These are phyloP conservation scores for Meandrusa payeni DNA, from an alignment of 2,888 invertebrate genomes.

Conservation along the genomic window DNA sequence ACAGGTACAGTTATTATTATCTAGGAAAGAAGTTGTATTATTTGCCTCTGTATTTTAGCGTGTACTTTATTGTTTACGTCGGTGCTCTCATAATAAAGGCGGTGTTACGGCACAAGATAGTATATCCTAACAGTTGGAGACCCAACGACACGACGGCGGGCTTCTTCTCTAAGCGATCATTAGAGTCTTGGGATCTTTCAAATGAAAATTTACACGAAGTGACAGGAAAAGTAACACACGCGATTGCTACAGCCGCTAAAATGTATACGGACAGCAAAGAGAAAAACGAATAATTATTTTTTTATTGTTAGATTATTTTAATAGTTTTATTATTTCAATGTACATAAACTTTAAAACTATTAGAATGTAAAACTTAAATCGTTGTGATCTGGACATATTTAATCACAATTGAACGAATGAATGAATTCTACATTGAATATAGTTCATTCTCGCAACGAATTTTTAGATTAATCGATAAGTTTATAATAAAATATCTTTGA, in stretches of 20 bases:
- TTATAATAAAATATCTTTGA: not conserved
- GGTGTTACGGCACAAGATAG: constrained; percentile 86
- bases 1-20: constrained; percentile 87
- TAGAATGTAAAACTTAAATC: constrained; percentile 22
- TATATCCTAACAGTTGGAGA: constrained; percentile 79
- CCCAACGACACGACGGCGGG: constrained; percentile 60
- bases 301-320: constrained; percentile 11
- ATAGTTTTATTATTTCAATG: constrained; percentile 23
- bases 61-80: constrained; percentile 86
- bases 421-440: constrained; percentile 50
- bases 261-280: constrained; percentile 49
- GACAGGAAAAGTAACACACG: constrained; percentile 66
- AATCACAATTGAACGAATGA: constrained; percentile 31
- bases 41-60: constrained; percentile 87
- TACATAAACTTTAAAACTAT: constrained; percentile 24
- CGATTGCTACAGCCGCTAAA: constrained; percentile 62
- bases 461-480: not conserved
- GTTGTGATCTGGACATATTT: constrained; percentile 76
- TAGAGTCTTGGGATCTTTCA: constrained; percentile 68
- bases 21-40: constrained; percentile 88
- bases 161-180: constrained; percentile 67
- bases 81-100: constrained; percentile 87
- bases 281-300: constrained; percentile 27
- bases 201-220: constrained; percentile 73
- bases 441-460: constrained; percentile 68